Base-by-base conservation (phyloP, 2,797 vertebrate genomes). In the Hydrophis major region DNA sequence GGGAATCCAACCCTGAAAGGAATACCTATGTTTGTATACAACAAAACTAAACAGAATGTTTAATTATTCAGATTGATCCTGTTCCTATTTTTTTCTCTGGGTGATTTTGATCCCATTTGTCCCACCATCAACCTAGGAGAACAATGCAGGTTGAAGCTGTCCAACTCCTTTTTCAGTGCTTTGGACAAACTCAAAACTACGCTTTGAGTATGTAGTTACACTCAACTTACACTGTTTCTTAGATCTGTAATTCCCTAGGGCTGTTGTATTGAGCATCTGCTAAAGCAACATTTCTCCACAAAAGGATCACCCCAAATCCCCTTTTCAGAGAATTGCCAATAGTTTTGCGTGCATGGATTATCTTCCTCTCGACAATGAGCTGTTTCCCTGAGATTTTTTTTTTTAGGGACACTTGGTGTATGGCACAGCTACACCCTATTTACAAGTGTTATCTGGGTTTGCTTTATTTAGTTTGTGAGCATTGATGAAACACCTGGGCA, bases 111-210 rank as follows among this genome's bases (percentile, higher is more conserved):
- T 95, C 93, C 96, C 89, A 74, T 69, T 5, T 16, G 12, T 42
- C 3, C 16, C 18, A 22, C 20, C n/a, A 94, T n/a, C 88, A 88
- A 25, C 1, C 18, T 1, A 37, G 59, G 42, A 53, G 53, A 89
- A 37, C 4, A 11, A 4, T 86, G n/a, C n/a, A 56, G 11, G 37
- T 47, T 37, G 18, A 95, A 97, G 92, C 92, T 93, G 96, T 93
- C 93, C 95, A 95, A 95, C 89, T 86, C 55, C 92, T 94, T 94
- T 94, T 96, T 87, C 92, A 95, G 88, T 89, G 91, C 93, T 93
- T 94, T 89, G 93, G 95, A 96, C 95, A 96, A 93, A 91, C 1
- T 88, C 13, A 28, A 90, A 89, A 94, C 27, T 93, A 92, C 42
- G 50, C 86, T 92, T 86, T 94, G 74, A 69, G 55, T 20, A 74